Evolutionary conservation across 2,797 vertebrate genomes (phyloP), one percentile per base, ranked within the genome.

Genomic region (Taenioides sp.): DNA sequence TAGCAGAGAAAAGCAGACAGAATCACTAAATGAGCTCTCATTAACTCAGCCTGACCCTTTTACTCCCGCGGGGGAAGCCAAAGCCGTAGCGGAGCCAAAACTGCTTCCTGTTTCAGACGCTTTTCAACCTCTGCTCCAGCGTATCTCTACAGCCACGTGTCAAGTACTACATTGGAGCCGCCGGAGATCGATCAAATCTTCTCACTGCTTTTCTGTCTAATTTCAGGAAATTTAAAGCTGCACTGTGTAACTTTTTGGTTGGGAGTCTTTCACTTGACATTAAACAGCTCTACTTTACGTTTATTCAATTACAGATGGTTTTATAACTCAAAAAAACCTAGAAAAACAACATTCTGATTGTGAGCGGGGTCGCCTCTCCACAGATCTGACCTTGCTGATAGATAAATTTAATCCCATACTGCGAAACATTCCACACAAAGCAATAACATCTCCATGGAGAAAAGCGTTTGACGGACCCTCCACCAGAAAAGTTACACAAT

Each of bases 11-110:
- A 90, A 91, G 90, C 87, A 88, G 86, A 91, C 89, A 88, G 87
- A 91, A 90, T 89, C 89, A 82, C 88, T 88, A 91, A 93, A 92
- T 89, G 88, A 92, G 91, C 86, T 87, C 91, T 92, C 90, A 92
- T 93, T 92, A 93, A 91, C 89, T 88, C 84, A 80, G 82, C 82
- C 83, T 92, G 90, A 92, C 91, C 90, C 82, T 20, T 27, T 81
- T n/a, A 62, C 78, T 88, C 84, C 91, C 88, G 74, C 40, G 87
- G 81, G 89, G 86, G 78, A 80, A 82, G 89, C 84, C 94, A 94
- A 92, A 85, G 94, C 95, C 94, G 95, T 95, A 93, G 95, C 89
- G 92, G 91, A 92, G 94, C 95, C 94, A 95, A 94, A 95, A 94
- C 86, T 79, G 84, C 89, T 89, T 90, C 88, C 88, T 88, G 87